A percentile compares a stretch with the other conserved stretches of the same genome.
phyloP scores from a whole-genome alignment of 2,888 invertebrate genomes.

The Steinernema carpocapsae region DNA sequence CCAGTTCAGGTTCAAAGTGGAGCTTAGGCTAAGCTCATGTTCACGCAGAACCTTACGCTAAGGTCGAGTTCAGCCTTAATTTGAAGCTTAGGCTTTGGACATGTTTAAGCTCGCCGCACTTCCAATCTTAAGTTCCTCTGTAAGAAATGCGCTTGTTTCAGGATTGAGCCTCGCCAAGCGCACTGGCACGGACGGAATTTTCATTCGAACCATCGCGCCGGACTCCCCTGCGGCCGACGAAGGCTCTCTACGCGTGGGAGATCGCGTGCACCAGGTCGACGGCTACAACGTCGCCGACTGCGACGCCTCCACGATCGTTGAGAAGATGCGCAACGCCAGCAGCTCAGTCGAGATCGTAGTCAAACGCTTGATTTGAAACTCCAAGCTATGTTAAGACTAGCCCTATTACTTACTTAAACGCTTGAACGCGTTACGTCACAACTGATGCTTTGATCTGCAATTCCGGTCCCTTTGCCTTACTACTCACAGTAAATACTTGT shows the following conservation, averaged over 20 bases:
- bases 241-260: conserved; percentile 59
- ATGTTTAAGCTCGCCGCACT: no score
- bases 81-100: no score
- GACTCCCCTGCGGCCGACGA: conserved; percentile 61
- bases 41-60: no score
- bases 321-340: conserved; percentile 57
- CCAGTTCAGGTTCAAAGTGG: no score
- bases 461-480: neutral
- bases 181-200: conserved; percentile 65
- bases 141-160: conserved; percentile 38
- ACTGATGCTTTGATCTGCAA: neutral
- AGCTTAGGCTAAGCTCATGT: no score
- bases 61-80: no score
- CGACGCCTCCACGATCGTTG: conserved; percentile 60
- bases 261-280: conserved; percentile 56
- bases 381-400: no score
- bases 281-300: conserved; percentile 59
- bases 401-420: neutral
- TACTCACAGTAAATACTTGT: neutral
- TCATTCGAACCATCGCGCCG: conserved; percentile 61
- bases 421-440: neutral
- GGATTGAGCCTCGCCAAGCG: conserved; percentile 64
- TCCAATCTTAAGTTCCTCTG: no score
- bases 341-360: conserved; percentile 55
- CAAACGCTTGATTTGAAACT: conserved; percentile 42